Evolutionary conservation across 2,888 invertebrate genomes (phyloP), one percentile per base, ranked within the genome.

Genomic region (Epicampocera succincta): DNA sequence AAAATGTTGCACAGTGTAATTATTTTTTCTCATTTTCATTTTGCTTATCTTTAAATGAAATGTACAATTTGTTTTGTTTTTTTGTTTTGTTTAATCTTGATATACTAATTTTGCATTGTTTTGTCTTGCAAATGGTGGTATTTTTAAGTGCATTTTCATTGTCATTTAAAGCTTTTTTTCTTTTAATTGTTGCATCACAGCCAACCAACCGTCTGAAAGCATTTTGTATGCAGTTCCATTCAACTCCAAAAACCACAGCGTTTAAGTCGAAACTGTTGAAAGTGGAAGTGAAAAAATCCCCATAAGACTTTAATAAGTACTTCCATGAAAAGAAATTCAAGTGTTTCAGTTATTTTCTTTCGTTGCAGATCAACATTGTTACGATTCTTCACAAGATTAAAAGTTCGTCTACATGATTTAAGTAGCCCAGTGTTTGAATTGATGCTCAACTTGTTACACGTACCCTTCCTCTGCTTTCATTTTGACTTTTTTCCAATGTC

Each of bases 101-200:
- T 42, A 15, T 44, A 54, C 44, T 69, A 58, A 66, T 58, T 75
- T 60, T 54, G 54, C 48, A 48, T 56, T 74, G 9, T 56, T 33
- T 56, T 48, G n/a, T 46, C n/a, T 33, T 54, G 1, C 33, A 33
- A 33, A 33, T 33, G 38, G 17, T 29, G 9, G 54, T 19, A 73
- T 48, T 52, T 33, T 11, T 46, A 60, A 3, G 21, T 52, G 33
- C 50, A 72, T 79, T 69, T 82, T 78, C 82, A 82, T 75, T 82
- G 78, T 68, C 82, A 82, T 78, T 82, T 69, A 58, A 82, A 78
- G 33, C 33, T 33, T 33, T 33, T 33, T 33, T 5, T 78, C 42
- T 77, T 71, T 74, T 82, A 82, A 82, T 82, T 78, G 56, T 82
- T 82, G 82, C 82, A 78, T 82, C 74, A 82, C 54, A 61, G 46